A percentile compares a stretch with the other conserved stretches of the same genome.
Evolutionary conservation across 92 coral and sea anemone species (phyloP).

Genomic region (Palythoa caribaeorum): DNA sequence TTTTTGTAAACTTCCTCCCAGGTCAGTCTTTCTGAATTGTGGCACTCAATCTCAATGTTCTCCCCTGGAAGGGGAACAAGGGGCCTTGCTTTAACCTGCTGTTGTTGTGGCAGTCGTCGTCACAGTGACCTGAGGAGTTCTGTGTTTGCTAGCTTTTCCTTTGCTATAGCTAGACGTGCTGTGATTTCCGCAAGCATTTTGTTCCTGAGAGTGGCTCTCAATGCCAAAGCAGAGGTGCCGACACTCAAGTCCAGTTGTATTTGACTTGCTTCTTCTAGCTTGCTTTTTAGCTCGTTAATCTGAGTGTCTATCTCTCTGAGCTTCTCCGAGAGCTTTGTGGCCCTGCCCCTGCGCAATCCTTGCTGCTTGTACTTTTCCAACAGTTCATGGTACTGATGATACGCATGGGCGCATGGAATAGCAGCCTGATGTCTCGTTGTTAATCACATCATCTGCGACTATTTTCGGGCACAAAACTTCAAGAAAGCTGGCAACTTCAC

Average conservation of each 20-base stretch:
- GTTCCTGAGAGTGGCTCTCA: slow-evolving; percentile 33
- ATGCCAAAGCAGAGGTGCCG: slow-evolving; percentile 31
- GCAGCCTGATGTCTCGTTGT: slow-evolving; percentile 36
- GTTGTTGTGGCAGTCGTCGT: slow-evolving; percentile 27
- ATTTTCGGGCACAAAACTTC: slow-evolving; percentile 36
- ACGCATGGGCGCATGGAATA: slow-evolving; percentile 32
- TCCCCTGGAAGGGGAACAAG: slow-evolving; percentile 38
- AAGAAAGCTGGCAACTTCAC: slow-evolving; percentile 14
- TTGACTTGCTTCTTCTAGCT: slow-evolving; percentile 34
- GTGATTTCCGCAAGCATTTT: slow-evolving; percentile 26
- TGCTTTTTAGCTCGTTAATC: slow-evolving; percentile 27
- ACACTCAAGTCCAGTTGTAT: slow-evolving; percentile 36
- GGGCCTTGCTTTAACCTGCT: slow-evolving; percentile 44
- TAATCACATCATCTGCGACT: slow-evolving; percentile 42
- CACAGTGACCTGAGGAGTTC: slow-evolving; percentile 18
- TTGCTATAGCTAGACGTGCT: slow-evolving; percentile 32
- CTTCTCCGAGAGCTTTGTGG: slow-evolving; percentile 44
- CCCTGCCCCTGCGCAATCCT: slow-evolving; percentile 35
- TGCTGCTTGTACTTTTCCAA: slow-evolving; percentile 27
- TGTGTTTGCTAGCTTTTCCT: slow-evolving; percentile 22
- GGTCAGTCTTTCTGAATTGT: slow-evolving; percentile 15
- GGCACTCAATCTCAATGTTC: slow-evolving; percentile 27
- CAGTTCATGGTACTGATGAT: slow-evolving; percentile 32
- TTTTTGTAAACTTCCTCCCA: slow-evolving; percentile 27
- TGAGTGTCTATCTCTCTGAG: slow-evolving; percentile 33